Evolutionary conservation across 2,888 invertebrate species (phyloP).

Genomic region (Lepas anatifera): DNA sequence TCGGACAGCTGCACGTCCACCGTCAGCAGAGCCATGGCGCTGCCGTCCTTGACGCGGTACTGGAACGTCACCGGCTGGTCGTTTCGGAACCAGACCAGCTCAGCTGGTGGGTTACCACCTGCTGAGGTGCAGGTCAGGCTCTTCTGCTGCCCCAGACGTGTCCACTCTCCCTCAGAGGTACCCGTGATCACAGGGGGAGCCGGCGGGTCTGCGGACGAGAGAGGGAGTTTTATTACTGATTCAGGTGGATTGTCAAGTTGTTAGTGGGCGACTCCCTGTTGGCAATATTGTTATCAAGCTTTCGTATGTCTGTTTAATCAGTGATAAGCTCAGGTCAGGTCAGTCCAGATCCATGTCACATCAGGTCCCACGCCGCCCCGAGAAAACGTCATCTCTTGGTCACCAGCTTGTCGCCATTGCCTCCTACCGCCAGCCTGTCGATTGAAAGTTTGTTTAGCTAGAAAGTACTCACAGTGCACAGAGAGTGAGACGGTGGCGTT

Average conservation of each 20-base stretch:
- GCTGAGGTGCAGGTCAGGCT: constrained; percentile 79
- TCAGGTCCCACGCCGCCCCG: no score
- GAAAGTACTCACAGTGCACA: constrained; percentile 63
- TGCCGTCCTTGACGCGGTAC: constrained; percentile 29
- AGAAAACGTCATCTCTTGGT: no score
- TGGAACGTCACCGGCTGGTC: constrained; percentile 60
- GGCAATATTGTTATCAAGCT: no score
- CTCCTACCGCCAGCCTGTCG: no score
- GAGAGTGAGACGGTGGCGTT: constrained; percentile 72
- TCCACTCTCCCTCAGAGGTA: constrained; percentile 74
- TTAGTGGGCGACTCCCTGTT: no score
- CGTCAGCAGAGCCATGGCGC: constrained; percentile 21
- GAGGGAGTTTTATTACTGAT: no score
- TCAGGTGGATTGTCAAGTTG: no score
- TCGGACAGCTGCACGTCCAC: constrained; percentile 20
- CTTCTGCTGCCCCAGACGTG: constrained; percentile 73
- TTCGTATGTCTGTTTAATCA: no score
- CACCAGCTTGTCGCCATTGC: no score
- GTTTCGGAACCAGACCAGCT: constrained; percentile 90
- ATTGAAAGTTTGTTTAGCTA: no score
- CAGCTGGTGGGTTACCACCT: constrained; percentile 94
- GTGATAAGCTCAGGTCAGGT: no score
- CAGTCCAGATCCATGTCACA: no score
- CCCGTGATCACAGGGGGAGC: constrained; percentile 85
- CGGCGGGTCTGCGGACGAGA: constrained; percentile 75